Conservation (phyloP, 2,797 vertebrate species). For the Gadopsis marmoratus region DNA sequence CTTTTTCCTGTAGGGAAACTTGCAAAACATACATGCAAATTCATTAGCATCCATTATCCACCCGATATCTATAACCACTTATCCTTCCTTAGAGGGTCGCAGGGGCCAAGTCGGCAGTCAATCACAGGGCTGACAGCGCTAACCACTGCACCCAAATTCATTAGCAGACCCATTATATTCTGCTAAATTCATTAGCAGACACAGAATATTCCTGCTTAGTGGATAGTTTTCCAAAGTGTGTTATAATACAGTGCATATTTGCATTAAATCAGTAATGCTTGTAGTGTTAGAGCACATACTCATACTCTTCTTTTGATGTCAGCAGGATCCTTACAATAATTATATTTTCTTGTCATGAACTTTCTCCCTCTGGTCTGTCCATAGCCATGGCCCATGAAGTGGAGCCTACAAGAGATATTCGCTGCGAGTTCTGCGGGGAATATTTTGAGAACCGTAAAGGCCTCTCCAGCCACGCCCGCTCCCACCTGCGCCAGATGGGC, state of each 20-base stretch:
- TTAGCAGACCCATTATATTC: too few relatives aligned
- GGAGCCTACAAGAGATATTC: constrained; percentile 92
- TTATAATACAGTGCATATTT: not conserved
- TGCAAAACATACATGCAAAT: not conserved
- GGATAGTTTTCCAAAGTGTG: not conserved
- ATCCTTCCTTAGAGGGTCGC: too few relatives aligned
- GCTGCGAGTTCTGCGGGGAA: constrained; percentile 89
- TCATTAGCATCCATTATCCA: too few relatives aligned
- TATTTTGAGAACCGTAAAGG: constrained; percentile 90
- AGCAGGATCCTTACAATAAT: not conserved
- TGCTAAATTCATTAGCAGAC: not conserved
- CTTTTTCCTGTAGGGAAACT: not conserved
- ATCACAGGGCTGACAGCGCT: too few relatives aligned
- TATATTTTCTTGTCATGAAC: not conserved
- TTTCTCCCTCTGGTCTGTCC: constrained; percentile 14
- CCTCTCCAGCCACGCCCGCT: constrained; percentile 89
- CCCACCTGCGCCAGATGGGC: constrained; percentile 88
- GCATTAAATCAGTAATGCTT: not conserved
- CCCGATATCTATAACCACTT: too few relatives aligned
- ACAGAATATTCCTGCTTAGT: too few relatives aligned
- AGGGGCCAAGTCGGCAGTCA: too few relatives aligned
- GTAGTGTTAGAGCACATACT: not conserved
- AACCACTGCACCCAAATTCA: not conserved
- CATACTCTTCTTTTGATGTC: not conserved
- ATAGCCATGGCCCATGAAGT: constrained; percentile 86